Evolutionary conservation across 1,140 invertebrate species (phyloP).

Genomic region (Sycophila sp.): DNA sequence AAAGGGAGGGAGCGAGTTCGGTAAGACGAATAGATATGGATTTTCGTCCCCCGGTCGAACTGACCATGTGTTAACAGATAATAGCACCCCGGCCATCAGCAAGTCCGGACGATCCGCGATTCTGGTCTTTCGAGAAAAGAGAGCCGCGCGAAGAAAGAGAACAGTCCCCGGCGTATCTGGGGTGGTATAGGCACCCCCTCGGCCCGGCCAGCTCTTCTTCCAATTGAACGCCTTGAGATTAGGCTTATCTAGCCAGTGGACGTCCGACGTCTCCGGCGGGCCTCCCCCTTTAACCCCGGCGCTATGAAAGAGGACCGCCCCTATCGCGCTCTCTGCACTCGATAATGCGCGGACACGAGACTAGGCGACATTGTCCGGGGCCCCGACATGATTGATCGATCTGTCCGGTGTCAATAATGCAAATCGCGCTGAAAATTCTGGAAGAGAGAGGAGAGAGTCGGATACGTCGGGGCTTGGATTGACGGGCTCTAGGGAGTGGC

Average conservation of each 20-base stretch:
- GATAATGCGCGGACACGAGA: slow-evolving; percentile 16
- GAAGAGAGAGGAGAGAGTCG: too few relatives aligned
- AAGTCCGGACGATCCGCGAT: slow-evolving; percentile 19
- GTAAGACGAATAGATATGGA: neutral
- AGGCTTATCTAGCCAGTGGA: slow-evolving; percentile 3
- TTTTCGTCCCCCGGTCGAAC: neutral
- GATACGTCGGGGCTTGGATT: too few relatives aligned
- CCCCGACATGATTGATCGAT: slow-evolving; percentile 7
- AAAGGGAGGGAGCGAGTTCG: neutral
- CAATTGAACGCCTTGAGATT: slow-evolving; percentile 18
- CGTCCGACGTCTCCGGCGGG: neutral
- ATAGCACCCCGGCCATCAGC: slow-evolving; percentile 39
- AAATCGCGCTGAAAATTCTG: slow-evolving; percentile 17
- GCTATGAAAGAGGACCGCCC: neutral
- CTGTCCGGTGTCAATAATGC: neutral
- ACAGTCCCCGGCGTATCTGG: too few relatives aligned
- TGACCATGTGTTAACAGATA: slow-evolving; percentile 51
- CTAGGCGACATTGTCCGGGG: neutral
- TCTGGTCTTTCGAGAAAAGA: neutral
- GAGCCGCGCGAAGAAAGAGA: neutral
- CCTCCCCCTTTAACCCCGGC: neutral
- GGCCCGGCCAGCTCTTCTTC: slow-evolving; percentile 12
- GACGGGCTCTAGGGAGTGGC: too few relatives aligned
- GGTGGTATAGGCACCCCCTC: too few relatives aligned
- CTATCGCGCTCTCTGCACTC: neutral